Conservation (phyloP, 2,888 invertebrate genomes). For the Drosophila monieri region DNA sequence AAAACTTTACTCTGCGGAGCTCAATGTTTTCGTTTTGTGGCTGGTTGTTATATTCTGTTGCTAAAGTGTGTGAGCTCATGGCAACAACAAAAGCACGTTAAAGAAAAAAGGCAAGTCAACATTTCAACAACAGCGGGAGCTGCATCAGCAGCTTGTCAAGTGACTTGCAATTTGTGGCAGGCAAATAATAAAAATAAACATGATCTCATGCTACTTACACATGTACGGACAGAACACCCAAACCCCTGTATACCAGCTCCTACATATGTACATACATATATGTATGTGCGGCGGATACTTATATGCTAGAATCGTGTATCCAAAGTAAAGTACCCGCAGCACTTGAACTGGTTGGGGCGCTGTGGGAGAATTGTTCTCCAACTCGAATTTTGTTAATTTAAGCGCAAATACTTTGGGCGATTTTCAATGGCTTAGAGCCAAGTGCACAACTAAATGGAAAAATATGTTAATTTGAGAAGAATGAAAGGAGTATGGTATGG, state of each 20-base stretch:
- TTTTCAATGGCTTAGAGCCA: constrained; percentile 31
- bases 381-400: constrained; percentile 41
- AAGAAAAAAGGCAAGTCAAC: constrained; percentile 79
- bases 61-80: constrained; percentile 63
- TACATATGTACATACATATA: not conserved
- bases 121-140: constrained; percentile 82
- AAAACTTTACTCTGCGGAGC: constrained; percentile 30
- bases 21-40: constrained; percentile 30
- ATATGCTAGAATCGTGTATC: constrained; percentile 24
- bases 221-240: constrained; percentile 50
- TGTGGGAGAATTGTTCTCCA: constrained; percentile 48
- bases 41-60: constrained; percentile 36
- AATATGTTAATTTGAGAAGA: constrained; percentile 31
- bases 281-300: constrained; percentile 4
- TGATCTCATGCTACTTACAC: constrained; percentile 81
- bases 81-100: constrained; percentile 12
- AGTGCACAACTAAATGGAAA: constrained; percentile 33
- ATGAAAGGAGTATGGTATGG: not conserved
- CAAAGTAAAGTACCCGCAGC: constrained; percentile 66
- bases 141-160: constrained; percentile 83
- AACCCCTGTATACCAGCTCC: constrained; percentile 15
- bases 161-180: constrained; percentile 81
- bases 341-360: constrained; percentile 59
- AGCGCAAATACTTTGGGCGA: constrained; percentile 38
- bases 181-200: constrained; percentile 80